phyloP scores from a whole-genome alignment of 2,888 invertebrate genomes.

The Bhutanitis thaidina region DNA sequence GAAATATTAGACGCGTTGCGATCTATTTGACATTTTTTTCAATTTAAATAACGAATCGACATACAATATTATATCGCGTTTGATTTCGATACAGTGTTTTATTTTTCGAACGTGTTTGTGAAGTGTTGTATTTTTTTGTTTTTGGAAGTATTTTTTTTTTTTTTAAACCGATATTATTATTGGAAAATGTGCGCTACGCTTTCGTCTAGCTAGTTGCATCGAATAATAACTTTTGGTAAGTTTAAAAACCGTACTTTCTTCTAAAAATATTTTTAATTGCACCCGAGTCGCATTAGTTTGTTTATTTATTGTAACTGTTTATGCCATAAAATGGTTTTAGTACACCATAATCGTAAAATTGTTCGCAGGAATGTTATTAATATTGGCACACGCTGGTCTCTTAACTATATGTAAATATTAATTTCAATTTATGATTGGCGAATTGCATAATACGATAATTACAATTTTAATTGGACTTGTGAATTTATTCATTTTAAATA shows the following conservation, averaged over 20 bases:
- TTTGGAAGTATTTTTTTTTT: not conserved
- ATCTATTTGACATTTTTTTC: conserved; percentile 10
- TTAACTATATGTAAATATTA: not conserved
- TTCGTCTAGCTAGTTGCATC: conserved; percentile 2
- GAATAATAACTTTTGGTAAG: conserved; percentile 14
- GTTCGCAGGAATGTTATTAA: not conserved
- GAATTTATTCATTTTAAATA: no score
- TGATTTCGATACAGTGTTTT: not conserved
- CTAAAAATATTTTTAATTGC: conserved; percentile 16
- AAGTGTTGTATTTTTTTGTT: conserved; percentile 2
- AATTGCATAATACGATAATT: not conserved
- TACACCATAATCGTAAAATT: conserved; percentile 10
- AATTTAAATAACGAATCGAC: conserved; percentile 1
- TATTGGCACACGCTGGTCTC: conserved; percentile 2
- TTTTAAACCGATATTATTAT: not conserved
- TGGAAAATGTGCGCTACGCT: conserved; percentile 9
- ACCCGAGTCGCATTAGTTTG: conserved; percentile 3
- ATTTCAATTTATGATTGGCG: not conserved
- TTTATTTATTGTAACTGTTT: conserved; percentile 17
- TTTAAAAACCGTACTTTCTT: conserved; percentile 2
- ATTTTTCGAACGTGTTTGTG: conserved; percentile 10
- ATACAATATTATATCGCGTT: not conserved
- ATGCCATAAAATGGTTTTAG: conserved; percentile 18
- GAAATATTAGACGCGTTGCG: conserved; percentile 15
- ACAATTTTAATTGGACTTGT: not conserved